Conservation (phyloP, 2,113 vertebrate genomes). For the Elachura formosa region DNA sequence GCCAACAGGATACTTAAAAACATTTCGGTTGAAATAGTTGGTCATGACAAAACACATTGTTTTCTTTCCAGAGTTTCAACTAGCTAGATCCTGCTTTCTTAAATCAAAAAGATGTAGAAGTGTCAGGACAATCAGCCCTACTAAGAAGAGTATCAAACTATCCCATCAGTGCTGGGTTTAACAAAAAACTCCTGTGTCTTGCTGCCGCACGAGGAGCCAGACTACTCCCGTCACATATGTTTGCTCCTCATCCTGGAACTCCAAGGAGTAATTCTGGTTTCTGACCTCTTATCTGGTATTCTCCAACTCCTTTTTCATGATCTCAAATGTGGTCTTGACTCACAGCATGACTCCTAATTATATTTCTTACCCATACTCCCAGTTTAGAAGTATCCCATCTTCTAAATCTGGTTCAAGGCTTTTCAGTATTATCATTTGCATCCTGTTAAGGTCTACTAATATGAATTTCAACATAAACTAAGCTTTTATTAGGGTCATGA, state of each 20-base stretch:
- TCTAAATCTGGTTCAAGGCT: neutral
- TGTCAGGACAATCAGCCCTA: neutral
- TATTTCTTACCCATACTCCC: neutral
- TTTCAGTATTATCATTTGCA: neutral
- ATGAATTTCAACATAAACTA: neutral
- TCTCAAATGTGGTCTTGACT: neutral
- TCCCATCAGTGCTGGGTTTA: neutral
- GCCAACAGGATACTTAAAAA: neutral
- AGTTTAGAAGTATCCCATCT: neutral
- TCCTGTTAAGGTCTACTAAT: neutral
- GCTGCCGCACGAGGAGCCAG: neutral
- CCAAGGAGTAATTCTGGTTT: neutral
- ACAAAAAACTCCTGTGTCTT: neutral
- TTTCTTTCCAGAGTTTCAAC: neutral
- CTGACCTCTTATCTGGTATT: neutral
- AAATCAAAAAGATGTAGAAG: neutral
- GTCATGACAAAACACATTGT: neutral
- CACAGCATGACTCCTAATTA: neutral
- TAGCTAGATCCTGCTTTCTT: neutral
- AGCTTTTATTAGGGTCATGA: neutral
- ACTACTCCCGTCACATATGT: neutral
- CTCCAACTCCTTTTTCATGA: neutral
- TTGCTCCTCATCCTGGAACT: neutral
- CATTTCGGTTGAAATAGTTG: fast-evolving
- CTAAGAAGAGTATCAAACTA: neutral